Evolutionary conservation across 1,140 invertebrate genomes (phyloP).

Genomic region (Pseudomyrmex sp.): DNA sequence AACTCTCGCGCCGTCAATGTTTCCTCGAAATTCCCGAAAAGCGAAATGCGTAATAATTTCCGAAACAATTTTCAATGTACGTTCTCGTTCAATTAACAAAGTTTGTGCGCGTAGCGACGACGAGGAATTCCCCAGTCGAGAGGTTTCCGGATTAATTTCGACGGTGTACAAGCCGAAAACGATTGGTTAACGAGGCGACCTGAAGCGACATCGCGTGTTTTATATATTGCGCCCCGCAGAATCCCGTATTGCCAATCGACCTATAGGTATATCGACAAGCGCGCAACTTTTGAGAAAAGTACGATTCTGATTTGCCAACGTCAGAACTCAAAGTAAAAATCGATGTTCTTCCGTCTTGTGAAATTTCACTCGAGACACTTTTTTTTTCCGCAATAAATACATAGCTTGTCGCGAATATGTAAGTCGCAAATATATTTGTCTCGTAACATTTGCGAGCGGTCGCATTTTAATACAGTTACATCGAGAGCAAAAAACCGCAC

Average conservation of each 20-base stretch:
- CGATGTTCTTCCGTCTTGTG: background rate
- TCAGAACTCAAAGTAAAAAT: background rate
- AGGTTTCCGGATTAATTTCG: constrained; percentile 21
- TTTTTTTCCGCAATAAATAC: too few relatives aligned
- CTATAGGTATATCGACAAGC: background rate
- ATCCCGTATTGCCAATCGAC: constrained; percentile 28
- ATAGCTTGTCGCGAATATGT: background rate
- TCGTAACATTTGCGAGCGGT: background rate
- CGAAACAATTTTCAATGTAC: constrained; percentile 22
- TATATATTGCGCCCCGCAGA: background rate
- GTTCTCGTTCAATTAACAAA: constrained; percentile 23
- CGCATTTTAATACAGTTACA: background rate
- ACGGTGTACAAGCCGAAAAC: background rate
- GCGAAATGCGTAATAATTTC: constrained; percentile 4
- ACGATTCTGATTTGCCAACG: constrained; percentile 8
- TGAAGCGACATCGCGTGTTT: constrained; percentile 16
- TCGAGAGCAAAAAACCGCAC: too few relatives aligned
- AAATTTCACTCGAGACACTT: background rate
- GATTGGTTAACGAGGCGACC: background rate
- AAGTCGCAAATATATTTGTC: background rate
- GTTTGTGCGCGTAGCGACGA: background rate
- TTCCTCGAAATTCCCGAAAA: constrained; percentile 23
- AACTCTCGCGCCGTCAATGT: background rate
- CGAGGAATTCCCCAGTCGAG: constrained; percentile 1
- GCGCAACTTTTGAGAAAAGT: constrained; percentile 4